These are phyloP conservation scores for Pyrrhura leucotis DNA, from an alignment of 2,797 vertebrate species.

Conservation along the genomic window DNA sequence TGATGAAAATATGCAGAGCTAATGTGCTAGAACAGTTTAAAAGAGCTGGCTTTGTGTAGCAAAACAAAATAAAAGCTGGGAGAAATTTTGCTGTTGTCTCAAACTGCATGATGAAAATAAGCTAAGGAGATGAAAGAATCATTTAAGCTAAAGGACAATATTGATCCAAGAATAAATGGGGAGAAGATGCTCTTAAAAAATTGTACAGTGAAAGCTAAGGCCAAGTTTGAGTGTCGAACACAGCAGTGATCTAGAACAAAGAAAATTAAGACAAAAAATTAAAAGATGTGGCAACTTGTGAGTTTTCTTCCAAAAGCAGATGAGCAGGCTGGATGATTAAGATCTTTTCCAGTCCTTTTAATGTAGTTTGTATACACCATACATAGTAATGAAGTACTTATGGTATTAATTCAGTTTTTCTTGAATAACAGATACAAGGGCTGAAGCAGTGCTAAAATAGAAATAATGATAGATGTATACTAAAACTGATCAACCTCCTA, in stretches of 20 bases:
- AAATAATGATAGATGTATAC: background rate
- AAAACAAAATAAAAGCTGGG: background rate
- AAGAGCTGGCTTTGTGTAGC: background rate
- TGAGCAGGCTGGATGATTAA: background rate
- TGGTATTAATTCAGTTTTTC: background rate
- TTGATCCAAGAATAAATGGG: background rate
- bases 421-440: background rate
- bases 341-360: background rate
- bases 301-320: background rate
- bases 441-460: accelerated
- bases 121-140: background rate
- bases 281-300: background rate
- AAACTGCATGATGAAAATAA: background rate
- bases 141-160: background rate
- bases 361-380: background rate
- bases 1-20: background rate
- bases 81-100: background rate
- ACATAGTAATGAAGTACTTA: background rate
- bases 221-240: background rate
- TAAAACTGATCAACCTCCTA: background rate
- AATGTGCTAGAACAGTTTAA: background rate
- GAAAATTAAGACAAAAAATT: background rate
- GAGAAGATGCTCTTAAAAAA: background rate
- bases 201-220: background rate
- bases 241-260: background rate